Evolutionary conservation across 2,797 vertebrate species (phyloP).

Genomic region (Enteromius mattozi): DNA sequence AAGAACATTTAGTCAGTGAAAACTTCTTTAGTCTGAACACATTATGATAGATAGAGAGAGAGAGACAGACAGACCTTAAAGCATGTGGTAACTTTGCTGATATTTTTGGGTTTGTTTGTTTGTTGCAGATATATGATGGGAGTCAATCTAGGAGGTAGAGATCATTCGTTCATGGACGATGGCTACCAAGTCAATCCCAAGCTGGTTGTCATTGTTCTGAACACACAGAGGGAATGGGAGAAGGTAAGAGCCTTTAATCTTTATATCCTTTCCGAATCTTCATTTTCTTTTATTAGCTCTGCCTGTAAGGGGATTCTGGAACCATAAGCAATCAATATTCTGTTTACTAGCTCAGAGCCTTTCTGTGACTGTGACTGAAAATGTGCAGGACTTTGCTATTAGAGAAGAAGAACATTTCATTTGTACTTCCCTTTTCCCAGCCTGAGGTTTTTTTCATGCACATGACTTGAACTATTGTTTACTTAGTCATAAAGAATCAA

Average conservation of each 20-base stretch:
- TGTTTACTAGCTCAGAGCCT: constrained; percentile 40
- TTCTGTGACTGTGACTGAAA: constrained; percentile 47
- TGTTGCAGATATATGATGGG: constrained; percentile 94
- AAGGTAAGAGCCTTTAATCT: constrained; percentile 82
- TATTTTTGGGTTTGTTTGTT: constrained; percentile 24
- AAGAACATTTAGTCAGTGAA: constrained; percentile 8
- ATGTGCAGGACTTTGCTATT: constrained; percentile 31
- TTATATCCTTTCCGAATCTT: constrained; percentile 21
- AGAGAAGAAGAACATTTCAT: constrained; percentile 40
- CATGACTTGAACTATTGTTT: constrained; percentile 36
- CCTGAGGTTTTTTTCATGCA: constrained; percentile 6
- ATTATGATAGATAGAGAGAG: background rate
- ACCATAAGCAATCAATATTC: constrained; percentile 32
- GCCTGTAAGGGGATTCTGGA: constrained; percentile 34
- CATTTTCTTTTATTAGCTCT: constrained; percentile 42
- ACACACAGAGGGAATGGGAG: constrained; percentile 92
- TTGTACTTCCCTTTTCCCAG: constrained; percentile 30
- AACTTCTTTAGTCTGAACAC: background rate
- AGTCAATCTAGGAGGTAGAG: constrained; percentile 90
- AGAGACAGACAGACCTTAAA: background rate
- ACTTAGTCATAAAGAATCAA: constrained; percentile 31
- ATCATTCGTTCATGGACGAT: constrained; percentile 95
- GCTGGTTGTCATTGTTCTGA: constrained; percentile 93
- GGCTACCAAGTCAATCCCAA: constrained; percentile 97
- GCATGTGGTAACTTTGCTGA: background rate